Conservation (phyloP, 2,113 vertebrate genomes). For the Seriola aureovittata region DNA sequence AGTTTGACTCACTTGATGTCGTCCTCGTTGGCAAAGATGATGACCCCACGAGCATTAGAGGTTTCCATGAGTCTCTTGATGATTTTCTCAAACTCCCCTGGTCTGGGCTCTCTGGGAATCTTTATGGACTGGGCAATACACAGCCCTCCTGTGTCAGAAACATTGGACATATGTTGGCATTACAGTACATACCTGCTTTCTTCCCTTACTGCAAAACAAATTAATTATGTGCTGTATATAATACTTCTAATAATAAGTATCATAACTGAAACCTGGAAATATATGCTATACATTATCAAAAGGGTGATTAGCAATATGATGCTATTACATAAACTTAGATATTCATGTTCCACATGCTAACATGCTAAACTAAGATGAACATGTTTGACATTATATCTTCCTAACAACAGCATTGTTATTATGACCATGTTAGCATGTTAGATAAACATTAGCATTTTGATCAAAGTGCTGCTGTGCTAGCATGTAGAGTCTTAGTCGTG, state of each 20-base stretch:
- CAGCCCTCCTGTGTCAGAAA: slow-evolving; percentile 86
- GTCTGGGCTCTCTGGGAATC: slow-evolving; percentile 93
- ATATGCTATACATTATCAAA: not conserved
- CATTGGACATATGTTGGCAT: slow-evolving; percentile 8
- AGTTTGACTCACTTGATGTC: slow-evolving; percentile 91
- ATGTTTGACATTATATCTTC: too few relatives aligned
- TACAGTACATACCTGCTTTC: not conserved
- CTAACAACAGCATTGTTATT: too few relatives aligned
- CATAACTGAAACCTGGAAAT: not conserved
- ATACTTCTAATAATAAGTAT: not conserved
- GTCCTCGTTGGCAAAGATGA: slow-evolving; percentile 97
- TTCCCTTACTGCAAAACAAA: not conserved
- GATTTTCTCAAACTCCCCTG: slow-evolving; percentile 93
- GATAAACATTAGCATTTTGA: too few relatives aligned
- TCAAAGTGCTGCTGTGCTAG: not conserved
- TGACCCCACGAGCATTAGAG: slow-evolving; percentile 91
- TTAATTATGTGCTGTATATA: not conserved
- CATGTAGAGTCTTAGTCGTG: not conserved
- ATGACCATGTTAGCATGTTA: too few relatives aligned
- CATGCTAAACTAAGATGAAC: not conserved
- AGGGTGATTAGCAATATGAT: not conserved
- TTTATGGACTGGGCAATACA: slow-evolving; percentile 95
- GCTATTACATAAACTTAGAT: not conserved
- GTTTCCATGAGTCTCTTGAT: slow-evolving; percentile 95
- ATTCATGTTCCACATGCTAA: not conserved